phyloP scores from a whole-genome alignment of 1,140 invertebrate species.

The Drosophila rhopaloa region DNA sequence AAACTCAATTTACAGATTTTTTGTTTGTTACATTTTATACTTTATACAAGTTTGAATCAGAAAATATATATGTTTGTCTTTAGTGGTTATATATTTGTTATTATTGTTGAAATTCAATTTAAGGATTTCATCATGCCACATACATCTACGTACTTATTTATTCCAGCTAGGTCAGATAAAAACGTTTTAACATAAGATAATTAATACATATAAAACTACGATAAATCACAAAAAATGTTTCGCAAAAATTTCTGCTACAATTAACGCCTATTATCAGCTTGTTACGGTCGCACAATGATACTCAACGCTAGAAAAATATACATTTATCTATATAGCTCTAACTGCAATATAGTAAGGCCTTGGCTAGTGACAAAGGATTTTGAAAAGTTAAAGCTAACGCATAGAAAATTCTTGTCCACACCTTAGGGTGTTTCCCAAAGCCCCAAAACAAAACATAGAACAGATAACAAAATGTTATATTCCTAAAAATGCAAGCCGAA shows the following conservation, averaged over 20 bases:
- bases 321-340: constrained; percentile 51
- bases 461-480: constrained; percentile 21
- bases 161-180: constrained; percentile 54
- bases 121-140: constrained; percentile 37
- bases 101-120: constrained; percentile 71
- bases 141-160: constrained; percentile 25
- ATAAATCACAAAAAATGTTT: constrained; percentile 80
- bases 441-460: constrained; percentile 19
- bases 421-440: constrained; percentile 21
- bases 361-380: constrained; percentile 46
- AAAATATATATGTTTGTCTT: constrained; percentile 62
- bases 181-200: constrained; percentile 59
- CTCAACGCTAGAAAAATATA: constrained; percentile 71
- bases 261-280: constrained; percentile 60
- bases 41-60: constrained; percentile 67
- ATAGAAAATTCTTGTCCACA: constrained; percentile 4
- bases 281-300: constrained; percentile 21
- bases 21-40: constrained; percentile 24
- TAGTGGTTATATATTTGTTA: constrained; percentile 54
- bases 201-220: constrained; percentile 67
- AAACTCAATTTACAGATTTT: constrained; percentile 54
- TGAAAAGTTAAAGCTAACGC: constrained; percentile 46
- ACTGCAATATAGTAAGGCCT: constrained; percentile 36
- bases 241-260: constrained; percentile 75
- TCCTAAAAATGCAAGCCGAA: constrained; percentile 36